Evolutionary conservation across 2,888 invertebrate genomes (phyloP).

Genomic region (Lucinisca nassula): DNA sequence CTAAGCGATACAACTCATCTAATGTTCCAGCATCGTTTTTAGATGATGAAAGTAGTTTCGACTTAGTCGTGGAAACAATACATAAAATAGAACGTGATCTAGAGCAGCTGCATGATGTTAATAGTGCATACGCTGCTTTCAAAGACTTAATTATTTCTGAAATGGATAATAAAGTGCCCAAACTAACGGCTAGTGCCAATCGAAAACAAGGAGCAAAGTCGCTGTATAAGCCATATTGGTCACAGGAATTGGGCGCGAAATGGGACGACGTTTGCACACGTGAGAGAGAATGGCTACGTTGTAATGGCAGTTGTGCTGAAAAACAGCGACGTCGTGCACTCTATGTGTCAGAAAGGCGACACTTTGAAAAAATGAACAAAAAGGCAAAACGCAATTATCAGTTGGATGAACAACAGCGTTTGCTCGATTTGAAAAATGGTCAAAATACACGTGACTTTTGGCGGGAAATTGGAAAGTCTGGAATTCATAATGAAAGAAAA

Average conservation of each 20-base stretch:
- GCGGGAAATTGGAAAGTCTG: slow-evolving; percentile 31
- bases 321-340: slow-evolving; percentile 10
- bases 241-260: not conserved
- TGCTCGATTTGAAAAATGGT: not conserved
- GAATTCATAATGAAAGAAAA: slow-evolving; percentile 22
- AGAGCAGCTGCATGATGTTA: not conserved
- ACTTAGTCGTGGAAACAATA: not conserved
- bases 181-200: not conserved
- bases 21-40: not conserved
- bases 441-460: slow-evolving; percentile 12
- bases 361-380: slow-evolving; percentile 45
- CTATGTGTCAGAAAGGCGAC: not conserved
- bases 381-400: no score
- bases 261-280: slow-evolving; percentile 18
- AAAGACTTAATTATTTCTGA: not conserved
- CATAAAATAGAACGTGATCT: not conserved
- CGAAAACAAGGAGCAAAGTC: not conserved
- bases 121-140: not conserved
- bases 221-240: slow-evolving; percentile 18
- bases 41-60: not conserved
- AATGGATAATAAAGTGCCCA: slow-evolving; percentile 19
- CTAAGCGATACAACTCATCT: not conserved
- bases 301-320: not conserved
- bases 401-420: slow-evolving; percentile 1
- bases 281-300: slow-evolving; percentile 21